Evolutionary conservation across 2,113 vertebrate genomes (phyloP).

Genomic region (Neomonachus schauinslandi): DNA sequence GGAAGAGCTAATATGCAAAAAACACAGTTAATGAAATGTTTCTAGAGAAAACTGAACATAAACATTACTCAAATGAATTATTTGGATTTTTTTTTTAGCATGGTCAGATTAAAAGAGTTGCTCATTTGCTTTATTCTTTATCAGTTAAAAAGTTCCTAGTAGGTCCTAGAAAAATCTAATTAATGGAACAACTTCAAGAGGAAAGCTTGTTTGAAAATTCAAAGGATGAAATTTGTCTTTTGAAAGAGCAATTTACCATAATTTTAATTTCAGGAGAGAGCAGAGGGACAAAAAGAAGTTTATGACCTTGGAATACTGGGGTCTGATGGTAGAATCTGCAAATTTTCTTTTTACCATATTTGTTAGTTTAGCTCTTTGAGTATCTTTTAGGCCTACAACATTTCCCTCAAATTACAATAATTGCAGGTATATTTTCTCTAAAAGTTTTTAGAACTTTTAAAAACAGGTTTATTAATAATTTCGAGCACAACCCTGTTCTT

Average conservation of each 20-base stretch:
- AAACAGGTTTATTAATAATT: neutral
- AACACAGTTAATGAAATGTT: neutral
- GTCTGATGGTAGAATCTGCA: neutral
- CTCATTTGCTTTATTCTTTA: conserved; percentile 23
- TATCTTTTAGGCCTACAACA: neutral
- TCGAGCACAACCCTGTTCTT: neutral
- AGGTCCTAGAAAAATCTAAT: conserved; percentile 36
- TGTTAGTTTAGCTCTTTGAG: conserved; percentile 31
- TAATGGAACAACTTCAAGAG: neutral
- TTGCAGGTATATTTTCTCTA: neutral
- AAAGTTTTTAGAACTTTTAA: neutral
- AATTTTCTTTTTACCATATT: neutral
- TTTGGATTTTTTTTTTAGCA: neutral
- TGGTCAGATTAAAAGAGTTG: neutral
- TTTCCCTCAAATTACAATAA: neutral
- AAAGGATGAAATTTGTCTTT: neutral
- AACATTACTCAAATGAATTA: conserved; percentile 6
- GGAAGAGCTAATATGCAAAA: neutral
- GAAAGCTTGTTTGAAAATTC: neutral
- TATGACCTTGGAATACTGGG: neutral
- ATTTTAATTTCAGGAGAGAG: neutral
- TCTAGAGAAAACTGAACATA: neutral
- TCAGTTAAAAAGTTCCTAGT: neutral
- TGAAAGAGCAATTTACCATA: conserved; percentile 9
- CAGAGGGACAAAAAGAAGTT: neutral